Conservation (phyloP, 2,797 vertebrate species). For the Parauchenoglanis punctatus region DNA sequence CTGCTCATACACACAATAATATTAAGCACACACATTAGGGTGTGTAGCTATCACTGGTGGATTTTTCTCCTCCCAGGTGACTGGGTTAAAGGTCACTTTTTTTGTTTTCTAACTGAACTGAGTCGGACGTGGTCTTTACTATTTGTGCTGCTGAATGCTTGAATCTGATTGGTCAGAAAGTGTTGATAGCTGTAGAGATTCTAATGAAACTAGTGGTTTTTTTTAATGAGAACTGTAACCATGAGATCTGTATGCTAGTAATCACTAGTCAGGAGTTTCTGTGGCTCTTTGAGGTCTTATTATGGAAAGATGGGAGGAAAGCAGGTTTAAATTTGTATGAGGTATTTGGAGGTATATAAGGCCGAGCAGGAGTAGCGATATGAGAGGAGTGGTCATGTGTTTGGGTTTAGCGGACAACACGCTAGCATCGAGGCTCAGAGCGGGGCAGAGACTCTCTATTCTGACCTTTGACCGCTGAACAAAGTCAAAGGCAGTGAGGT, state of each 20-base stretch:
- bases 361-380: conserved; percentile 18
- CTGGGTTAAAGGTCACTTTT: conserved; percentile 56
- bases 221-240: too few species aligned
- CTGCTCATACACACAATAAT: neutral
- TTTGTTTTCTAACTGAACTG: conserved; percentile 31
- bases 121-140: neutral
- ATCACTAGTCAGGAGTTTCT: neutral
- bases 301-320: neutral
- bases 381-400: conserved; percentile 12
- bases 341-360: conserved; percentile 18
- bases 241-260: neutral
- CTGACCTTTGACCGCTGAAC: neutral
- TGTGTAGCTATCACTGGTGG: neutral
- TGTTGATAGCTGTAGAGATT: neutral
- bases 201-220: neutral
- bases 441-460: neutral
- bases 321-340: too few species aligned
- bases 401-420: neutral
- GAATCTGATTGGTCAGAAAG: neutral
- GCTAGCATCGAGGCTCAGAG: neutral
- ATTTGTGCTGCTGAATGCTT: neutral
- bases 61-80: neutral
- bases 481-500: neutral
- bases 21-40: too few species aligned
- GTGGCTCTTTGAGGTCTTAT: neutral